phyloP scores from a whole-genome alignment of 2,113 vertebrate genomes.

The Trematomus loennbergii region DNA sequence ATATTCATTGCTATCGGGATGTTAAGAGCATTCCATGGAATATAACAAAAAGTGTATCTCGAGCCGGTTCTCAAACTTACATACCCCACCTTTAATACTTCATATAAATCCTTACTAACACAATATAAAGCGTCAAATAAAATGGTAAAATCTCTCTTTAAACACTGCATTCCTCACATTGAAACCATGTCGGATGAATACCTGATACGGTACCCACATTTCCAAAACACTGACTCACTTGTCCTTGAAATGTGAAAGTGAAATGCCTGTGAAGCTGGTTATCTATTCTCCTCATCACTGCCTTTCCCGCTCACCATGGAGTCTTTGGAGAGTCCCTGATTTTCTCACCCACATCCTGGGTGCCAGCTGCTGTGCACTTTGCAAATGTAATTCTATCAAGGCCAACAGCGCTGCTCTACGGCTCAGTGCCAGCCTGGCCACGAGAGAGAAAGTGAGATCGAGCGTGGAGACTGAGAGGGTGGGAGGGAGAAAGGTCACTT shows the following conservation, averaged over 20 bases:
- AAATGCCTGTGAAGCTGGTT: constrained; percentile 24
- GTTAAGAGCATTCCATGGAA: too few species aligned
- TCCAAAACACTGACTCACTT: constrained; percentile 20
- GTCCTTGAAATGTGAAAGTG: constrained; percentile 57
- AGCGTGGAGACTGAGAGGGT: neutral
- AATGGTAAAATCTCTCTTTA: neutral
- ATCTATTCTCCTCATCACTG: constrained; percentile 14
- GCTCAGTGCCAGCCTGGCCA: constrained; percentile 42
- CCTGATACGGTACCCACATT: constrained; percentile 14
- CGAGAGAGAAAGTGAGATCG: constrained; percentile 29
- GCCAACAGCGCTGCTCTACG: constrained; percentile 13
- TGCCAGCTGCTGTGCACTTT: constrained; percentile 48
- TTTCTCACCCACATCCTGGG: constrained; percentile 61
- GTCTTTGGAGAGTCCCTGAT: constrained; percentile 66
- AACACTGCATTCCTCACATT: neutral
- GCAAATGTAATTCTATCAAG: constrained; percentile 52
- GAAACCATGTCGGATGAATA: neutral
- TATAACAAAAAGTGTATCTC: too few species aligned
- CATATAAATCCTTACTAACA: neutral
- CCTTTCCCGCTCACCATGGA: constrained; percentile 44
- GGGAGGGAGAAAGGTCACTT: constrained; percentile 29
- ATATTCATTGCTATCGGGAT: too few species aligned
- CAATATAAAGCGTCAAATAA: neutral
- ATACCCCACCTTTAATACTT: too few species aligned
- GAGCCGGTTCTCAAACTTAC: too few species aligned